A percentile compares a stretch with the other conserved stretches of the same genome.
Evolutionary conservation across 92 coral and sea anemone species (phyloP).

Genomic region (Umimayanthus kanabou): DNA sequence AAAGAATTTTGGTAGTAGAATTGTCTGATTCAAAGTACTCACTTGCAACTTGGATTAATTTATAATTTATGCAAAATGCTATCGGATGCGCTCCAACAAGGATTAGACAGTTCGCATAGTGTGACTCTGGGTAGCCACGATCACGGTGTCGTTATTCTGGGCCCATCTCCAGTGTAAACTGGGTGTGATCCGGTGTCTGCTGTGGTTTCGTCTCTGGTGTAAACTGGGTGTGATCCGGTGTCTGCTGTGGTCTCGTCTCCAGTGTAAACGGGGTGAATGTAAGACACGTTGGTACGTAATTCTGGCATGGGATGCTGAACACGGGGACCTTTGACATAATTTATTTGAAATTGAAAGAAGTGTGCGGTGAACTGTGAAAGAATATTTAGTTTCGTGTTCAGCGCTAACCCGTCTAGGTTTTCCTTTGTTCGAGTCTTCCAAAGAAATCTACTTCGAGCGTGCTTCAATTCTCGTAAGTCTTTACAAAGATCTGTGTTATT

Average conservation of each 20-base stretch:
- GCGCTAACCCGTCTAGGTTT: neutral
- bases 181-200: neutral
- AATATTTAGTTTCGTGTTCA: neutral
- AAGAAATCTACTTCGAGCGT: neutral
- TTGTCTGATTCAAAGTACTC: no score
- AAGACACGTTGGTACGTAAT: conserved; percentile 14
- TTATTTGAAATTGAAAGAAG: conserved; percentile 39
- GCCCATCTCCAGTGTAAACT: neutral
- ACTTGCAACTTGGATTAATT: no score
- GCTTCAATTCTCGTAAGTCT: conserved; percentile 2
- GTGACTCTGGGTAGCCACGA: no score
- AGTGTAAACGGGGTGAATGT: conserved; percentile 1
- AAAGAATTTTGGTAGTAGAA: no score
- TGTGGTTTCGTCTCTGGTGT: no score
- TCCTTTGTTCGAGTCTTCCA: neutral
- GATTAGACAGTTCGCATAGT: no score
- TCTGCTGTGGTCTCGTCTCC: no score
- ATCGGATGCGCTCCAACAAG: no score
- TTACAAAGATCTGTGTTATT: neutral
- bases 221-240: neutral
- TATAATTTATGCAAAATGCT: no score
- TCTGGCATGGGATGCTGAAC: neutral
- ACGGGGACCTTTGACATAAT: conserved; percentile 2
- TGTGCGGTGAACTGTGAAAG: neutral
- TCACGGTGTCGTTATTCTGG: no score